A percentile compares a stretch with the other conserved stretches of the same genome.
Conservation (phyloP, 2,888 invertebrate species). For the Siphlonurus alternatus region DNA sequence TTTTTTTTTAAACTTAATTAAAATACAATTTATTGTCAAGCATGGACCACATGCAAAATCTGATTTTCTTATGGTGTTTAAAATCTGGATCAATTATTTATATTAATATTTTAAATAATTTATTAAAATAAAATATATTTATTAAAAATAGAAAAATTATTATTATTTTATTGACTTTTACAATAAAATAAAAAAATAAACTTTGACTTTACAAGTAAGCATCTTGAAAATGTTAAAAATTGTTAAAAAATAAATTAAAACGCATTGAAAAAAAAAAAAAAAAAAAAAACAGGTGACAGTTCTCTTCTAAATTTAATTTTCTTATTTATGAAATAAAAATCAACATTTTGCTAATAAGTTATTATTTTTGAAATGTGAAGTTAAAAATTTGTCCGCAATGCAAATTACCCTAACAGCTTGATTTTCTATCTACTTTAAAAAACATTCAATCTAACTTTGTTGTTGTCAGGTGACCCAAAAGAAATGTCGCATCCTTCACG, state of each 20-base stretch:
- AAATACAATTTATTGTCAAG: no score
- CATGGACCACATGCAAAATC: no score
- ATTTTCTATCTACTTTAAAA: neutral
- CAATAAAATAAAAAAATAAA: neutral
- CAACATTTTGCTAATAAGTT: no score
- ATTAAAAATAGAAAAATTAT: neutral
- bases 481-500: conserved; percentile 9
- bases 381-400: neutral
- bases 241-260: neutral
- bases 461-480: conserved; percentile 10
- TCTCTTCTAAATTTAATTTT: no score
- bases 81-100: no score
- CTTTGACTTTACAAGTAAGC: neutral
- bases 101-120: no score
- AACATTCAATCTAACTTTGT: neutral
- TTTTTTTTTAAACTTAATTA: neutral
- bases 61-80: no score
- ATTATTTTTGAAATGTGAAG: neutral
- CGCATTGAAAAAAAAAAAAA: neutral
- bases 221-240: no score
- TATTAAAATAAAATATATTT: no score
- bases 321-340: no score
- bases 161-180: neutral
- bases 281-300: no score
- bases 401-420: neutral